Conservation (phyloP, 2,888 invertebrate species). For the Apotomis capreana region DNA sequence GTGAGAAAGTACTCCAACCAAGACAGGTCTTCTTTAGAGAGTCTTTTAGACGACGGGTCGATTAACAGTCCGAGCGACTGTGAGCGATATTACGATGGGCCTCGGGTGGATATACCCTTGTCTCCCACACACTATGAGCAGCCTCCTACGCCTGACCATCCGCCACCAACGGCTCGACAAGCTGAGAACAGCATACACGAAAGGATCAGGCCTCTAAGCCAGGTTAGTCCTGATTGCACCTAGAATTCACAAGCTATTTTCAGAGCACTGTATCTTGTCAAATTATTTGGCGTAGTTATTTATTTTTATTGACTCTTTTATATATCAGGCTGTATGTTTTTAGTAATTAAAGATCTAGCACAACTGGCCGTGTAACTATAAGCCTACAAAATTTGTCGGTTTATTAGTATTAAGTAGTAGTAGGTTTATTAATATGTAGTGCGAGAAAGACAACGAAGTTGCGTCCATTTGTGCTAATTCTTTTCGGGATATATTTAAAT, state of each 20-base stretch:
- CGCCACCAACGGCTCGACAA: slow-evolving; percentile 94
- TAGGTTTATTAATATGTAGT: no score
- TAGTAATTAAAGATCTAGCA: no score
- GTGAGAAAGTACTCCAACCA: slow-evolving; percentile 79
- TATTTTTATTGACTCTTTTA: slow-evolving; percentile 9
- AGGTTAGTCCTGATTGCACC: slow-evolving; percentile 86
- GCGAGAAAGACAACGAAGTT: no score
- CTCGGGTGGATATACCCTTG: slow-evolving; percentile 85
- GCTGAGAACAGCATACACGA: slow-evolving; percentile 95
- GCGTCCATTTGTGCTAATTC: background rate
- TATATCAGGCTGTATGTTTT: no score
- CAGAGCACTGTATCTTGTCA: slow-evolving; percentile 7
- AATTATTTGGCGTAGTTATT: background rate
- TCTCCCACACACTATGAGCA: slow-evolving; percentile 96
- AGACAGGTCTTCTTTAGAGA: slow-evolving; percentile 83
- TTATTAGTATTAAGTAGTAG: no score
- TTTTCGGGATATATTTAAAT: no score
- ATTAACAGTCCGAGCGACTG: slow-evolving; percentile 79
- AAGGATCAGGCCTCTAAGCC: slow-evolving; percentile 93
- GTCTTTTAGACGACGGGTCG: slow-evolving; percentile 83
- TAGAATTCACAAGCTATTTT: slow-evolving; percentile 20
- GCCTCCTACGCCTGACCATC: slow-evolving; percentile 97
- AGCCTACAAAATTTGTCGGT: no score
- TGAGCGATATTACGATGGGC: slow-evolving; percentile 72
- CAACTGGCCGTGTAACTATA: no score